Evolutionary conservation across 2,888 invertebrate species (phyloP).

Genomic region (Cordilura impudica): DNA sequence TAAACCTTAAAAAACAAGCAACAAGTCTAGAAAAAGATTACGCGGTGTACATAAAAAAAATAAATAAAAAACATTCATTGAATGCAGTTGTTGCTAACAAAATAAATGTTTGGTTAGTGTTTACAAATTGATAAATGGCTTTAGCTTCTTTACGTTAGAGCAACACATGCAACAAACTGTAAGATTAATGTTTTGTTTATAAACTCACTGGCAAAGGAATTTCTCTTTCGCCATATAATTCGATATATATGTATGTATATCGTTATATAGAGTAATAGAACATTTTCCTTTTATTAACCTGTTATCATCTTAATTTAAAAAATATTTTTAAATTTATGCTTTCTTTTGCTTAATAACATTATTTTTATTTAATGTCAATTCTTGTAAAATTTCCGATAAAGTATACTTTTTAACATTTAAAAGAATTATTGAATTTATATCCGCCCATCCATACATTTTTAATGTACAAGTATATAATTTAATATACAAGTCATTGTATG

Average conservation of each 20-base stretch:
- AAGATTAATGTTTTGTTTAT: constrained; percentile 32
- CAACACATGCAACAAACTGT: background rate
- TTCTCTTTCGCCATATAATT: too few relatives aligned
- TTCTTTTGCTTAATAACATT: background rate
- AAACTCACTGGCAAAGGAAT: background rate
- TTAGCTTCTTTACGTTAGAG: background rate
- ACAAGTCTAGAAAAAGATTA: constrained; percentile 9
- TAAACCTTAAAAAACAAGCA: constrained; percentile 1
- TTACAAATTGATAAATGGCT: constrained; percentile 30
- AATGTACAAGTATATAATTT: too few relatives aligned
- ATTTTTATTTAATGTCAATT: background rate
- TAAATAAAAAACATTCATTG: too few relatives aligned
- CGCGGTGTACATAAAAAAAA: background rate
- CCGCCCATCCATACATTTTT: background rate
- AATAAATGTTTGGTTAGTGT: background rate
- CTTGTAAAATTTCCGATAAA: background rate
- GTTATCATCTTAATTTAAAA: too few relatives aligned
- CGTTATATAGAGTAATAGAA: background rate
- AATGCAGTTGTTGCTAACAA: background rate
- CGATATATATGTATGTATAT: too few relatives aligned
- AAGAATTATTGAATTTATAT: background rate
- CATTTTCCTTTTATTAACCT: background rate
- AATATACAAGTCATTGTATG: constrained; percentile 21
- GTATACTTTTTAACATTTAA: background rate
- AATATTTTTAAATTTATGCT: background rate